Evolutionary conservation across 2,888 invertebrate genomes (phyloP).

Genomic region (Hyposoter didymator): DNA sequence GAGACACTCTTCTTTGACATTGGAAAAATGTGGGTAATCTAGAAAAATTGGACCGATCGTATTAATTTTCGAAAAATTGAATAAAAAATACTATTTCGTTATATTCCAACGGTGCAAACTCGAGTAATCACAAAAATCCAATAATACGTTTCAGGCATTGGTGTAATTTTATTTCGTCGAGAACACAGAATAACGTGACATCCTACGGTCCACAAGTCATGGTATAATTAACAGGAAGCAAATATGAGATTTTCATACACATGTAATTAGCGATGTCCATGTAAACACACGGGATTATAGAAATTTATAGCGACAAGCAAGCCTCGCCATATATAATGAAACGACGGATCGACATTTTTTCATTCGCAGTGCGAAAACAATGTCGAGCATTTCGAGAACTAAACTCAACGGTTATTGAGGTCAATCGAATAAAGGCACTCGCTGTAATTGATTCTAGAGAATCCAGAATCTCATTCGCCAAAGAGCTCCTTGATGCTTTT

Average conservation of each 20-base stretch:
- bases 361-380: background rate
- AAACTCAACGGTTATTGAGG: background rate
- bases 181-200: constrained; percentile 10
- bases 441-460: background rate
- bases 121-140: no score
- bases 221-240: constrained; percentile 29
- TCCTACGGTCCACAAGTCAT: background rate
- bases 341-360: background rate
- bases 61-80: no score
- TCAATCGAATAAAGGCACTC: background rate
- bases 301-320: background rate
- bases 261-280: background rate
- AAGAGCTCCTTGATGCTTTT: background rate
- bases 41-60: no score
- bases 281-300: background rate
- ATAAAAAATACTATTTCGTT: no score
- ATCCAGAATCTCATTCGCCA: background rate
- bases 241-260: constrained; percentile 6
- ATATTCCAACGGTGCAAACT: no score
- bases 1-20: no score
- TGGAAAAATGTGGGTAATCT: no score
- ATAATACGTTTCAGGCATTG: background rate
- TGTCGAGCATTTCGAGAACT: background rate
- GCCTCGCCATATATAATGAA: background rate
- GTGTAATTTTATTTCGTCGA: background rate